Base-by-base conservation (phyloP, 2,888 invertebrate species). In the Anarsia innoxiella region DNA sequence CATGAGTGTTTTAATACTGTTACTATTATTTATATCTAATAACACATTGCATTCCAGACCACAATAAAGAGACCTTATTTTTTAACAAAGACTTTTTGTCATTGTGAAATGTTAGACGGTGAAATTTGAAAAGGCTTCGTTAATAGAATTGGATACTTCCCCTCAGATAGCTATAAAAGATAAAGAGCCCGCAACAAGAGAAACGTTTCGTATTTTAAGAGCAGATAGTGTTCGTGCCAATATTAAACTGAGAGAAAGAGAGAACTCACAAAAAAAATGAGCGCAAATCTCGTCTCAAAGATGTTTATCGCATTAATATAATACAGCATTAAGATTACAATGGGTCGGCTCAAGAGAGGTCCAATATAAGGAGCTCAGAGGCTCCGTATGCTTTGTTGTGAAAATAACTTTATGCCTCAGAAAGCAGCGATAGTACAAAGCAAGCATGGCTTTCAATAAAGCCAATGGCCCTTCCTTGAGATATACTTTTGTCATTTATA, bases 301-400 rank as follows among this genome's bases (percentile, higher is more conserved):
- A 84, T 84, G 74, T 83, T 79, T 84, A 84, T 84, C 84, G 83
- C 77, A 82, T 84, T 83, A 83, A 82, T 83, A 80, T 83, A 80
- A 82, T 82, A 79, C 71, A 60, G 79, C 74, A 82, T 83, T 84
- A 82, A 76, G 80, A 78, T 77, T 68, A 84, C 83, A 84, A 84
- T 83, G 71, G 80, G 57, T 54, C 69, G 79, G 79, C 73, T 82
- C 75, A 70, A 75, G 75, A 79, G 74, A 77, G 76, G 77, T 69
- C 77, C 82, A 83, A 82, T 80, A 77, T 82, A 78, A 77, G 78
- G 67, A 72, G 78, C 79, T 80, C 72, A 66, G 69, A 72, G 68
- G 57, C 66, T 59, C 64, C 62, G 66, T 59, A 54, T 66, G 76
- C 82, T 79, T 83, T 84, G 83, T 83, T 82, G 82, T 75, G 80